Conservation (phyloP, 2,888 invertebrate genomes). For the Endotricha flammealis region DNA sequence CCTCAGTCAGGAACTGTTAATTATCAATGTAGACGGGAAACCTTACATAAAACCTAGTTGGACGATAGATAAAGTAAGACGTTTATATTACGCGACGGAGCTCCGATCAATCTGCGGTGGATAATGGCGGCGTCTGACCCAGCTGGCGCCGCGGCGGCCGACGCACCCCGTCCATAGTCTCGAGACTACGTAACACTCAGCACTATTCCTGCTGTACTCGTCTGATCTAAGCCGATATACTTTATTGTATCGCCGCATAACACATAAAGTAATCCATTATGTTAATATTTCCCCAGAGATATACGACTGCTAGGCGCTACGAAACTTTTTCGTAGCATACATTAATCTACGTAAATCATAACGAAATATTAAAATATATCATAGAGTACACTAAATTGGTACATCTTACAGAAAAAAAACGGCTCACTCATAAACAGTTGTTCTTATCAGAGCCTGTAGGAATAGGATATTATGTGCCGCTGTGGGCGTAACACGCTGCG, state of each 20-base stretch:
- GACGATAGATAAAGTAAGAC: conserved; percentile 29
- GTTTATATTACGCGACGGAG: conserved; percentile 49
- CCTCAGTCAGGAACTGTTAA: conserved; percentile 20
- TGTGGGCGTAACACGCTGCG: conserved; percentile 1
- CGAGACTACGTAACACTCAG: conserved; percentile 18
- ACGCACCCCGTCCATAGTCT: conserved; percentile 34
- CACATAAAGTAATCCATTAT: conserved; percentile 16
- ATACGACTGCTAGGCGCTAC: background rate
- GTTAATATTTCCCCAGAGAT: conserved; percentile 6
- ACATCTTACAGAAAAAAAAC: too few species aligned
- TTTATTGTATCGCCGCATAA: conserved; percentile 15
- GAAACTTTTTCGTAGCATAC: background rate
- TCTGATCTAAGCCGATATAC: conserved; percentile 13
- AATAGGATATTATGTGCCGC: background rate
- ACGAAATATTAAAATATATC: too few species aligned
- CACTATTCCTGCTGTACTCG: conserved; percentile 20
- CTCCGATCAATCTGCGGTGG: conserved; percentile 63
- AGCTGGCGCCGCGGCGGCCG: conserved; percentile 62
- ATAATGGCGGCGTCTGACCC: conserved; percentile 64
- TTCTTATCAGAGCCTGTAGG: conserved; percentile 1
- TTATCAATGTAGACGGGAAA: conserved; percentile 42
- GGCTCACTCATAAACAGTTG: background rate
- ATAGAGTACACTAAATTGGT: too few species aligned
- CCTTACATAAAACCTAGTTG: conserved; percentile 44
- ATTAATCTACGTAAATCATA: background rate